Conservation (phyloP, 2,113 vertebrate species). For the Hymenochirus boettgeri region DNA sequence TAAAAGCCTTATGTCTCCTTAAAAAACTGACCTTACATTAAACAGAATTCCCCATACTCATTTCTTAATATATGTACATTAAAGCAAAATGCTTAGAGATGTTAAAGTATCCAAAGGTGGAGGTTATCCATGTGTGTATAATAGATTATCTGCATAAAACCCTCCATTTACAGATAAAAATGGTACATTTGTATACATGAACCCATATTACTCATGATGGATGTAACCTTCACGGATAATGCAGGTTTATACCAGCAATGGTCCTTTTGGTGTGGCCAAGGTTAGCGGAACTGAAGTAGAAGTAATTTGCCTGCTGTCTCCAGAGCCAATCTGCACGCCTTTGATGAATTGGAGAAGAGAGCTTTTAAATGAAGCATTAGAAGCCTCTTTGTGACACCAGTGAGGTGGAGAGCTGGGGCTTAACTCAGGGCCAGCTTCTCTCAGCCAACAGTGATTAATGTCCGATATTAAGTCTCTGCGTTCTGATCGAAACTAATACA, state of each 20-base stretch:
- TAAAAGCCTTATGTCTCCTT: too few species aligned
- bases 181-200: not conserved
- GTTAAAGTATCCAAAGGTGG: too few species aligned
- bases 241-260: slow-evolving; percentile 5
- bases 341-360: slow-evolving; percentile 43
- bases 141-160: not conserved
- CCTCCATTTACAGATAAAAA: not conserved
- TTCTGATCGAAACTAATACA: slow-evolving; percentile 43
- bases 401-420: slow-evolving; percentile 22
- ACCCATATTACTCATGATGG: not conserved
- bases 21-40: too few species aligned
- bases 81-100: too few species aligned
- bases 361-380: slow-evolving; percentile 44
- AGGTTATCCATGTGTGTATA: too few species aligned
- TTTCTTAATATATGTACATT: too few species aligned
- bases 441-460: slow-evolving; percentile 42
- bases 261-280: slow-evolving; percentile 40
- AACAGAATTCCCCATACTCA: too few species aligned
- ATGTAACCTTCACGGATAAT: slow-evolving; percentile 36
- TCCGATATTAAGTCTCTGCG: slow-evolving; percentile 38
- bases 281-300: slow-evolving; percentile 44
- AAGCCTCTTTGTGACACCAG: slow-evolving; percentile 33
- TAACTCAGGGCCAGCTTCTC: slow-evolving; percentile 30
- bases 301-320: slow-evolving; percentile 43
- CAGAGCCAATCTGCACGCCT: slow-evolving; percentile 31